These are phyloP conservation scores for Chiloscyllium punctatum DNA, from an alignment of 2,797 vertebrate species.

Conservation along the genomic window DNA sequence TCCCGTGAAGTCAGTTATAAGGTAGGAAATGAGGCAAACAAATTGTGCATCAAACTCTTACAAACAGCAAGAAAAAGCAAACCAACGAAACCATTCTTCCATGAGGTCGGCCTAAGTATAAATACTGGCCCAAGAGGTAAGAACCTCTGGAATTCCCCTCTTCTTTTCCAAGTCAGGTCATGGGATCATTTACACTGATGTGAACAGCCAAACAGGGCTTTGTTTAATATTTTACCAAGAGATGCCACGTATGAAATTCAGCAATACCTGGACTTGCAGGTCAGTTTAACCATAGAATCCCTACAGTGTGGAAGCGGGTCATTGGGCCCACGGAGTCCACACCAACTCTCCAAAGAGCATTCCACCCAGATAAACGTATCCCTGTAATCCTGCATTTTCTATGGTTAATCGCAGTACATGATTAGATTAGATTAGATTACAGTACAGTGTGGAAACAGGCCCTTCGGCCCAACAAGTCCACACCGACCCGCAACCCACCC, in stretches of 20 bases:
- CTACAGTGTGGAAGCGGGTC: too few species aligned
- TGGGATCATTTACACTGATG: not conserved
- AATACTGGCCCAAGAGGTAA: not conserved
- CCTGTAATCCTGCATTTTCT: too few species aligned
- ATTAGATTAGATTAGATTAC: too few species aligned
- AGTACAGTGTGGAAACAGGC: too few species aligned
- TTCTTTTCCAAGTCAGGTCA: not conserved
- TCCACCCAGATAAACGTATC: too few species aligned
- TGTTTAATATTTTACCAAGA: not conserved
- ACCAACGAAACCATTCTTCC: not conserved
- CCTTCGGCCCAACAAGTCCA: too few species aligned
- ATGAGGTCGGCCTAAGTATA: not conserved
- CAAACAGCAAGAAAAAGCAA: not conserved
- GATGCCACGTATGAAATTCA: not conserved
- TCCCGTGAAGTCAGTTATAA: not conserved
- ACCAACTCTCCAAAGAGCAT: too few species aligned
- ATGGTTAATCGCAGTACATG: too few species aligned
- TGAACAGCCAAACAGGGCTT: not conserved
- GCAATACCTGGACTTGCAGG: not conserved
- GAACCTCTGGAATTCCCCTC: too few species aligned
- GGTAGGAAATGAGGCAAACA: not conserved
- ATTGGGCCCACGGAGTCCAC: too few species aligned
- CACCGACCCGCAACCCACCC: too few species aligned
- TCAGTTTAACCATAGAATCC: too few species aligned
- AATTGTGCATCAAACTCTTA: not conserved